Base-by-base conservation (phyloP, 2,797 vertebrate species). In the Urosaurus nigricauda region DNA sequence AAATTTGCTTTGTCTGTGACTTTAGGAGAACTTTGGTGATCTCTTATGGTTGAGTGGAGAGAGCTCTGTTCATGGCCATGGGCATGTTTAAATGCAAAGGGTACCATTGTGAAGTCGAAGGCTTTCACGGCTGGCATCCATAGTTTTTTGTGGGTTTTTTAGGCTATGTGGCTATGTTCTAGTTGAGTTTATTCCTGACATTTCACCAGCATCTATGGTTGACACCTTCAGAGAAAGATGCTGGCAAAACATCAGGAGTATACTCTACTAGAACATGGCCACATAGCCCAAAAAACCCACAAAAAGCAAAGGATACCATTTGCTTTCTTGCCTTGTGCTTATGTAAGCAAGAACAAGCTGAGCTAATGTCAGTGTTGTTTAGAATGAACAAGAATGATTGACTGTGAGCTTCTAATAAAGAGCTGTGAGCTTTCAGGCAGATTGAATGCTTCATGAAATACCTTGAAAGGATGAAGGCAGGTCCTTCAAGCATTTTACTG, bases 321-420 rank as follows among this genome's bases (percentile, higher is more conserved):
- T 58, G 26, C 12, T 51, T 17, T 70, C 87, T 90, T 89, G 91
- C 65, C 75, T 87, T 89, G 53, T 92, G 74, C 75, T 29, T 85
- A 73, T 85, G 89, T 93, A 77, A 91, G 16, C 71, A 60, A 87
- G 83, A n/a, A 87, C 79, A 78, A 56, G 74, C 87, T 84, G 43
- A 75, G 60, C 74, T 91, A 68, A 89, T 94, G 93, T 93, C 53
- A 35, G 68, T 81, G 91, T 63, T 90, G 0, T 86, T 88, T 83
- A 89, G 26, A 82, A 77, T 63, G 90, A 68, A 58, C 84, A 32
- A 73, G 86, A 91, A 91, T 89, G 43, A 60, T 21, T 87, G 65
- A 86, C 90, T 93, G 60, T 73, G 60, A 29, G 6, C n/a, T 13
- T 65, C 75, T 87, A 89, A 89, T 90, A 32, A 81, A 16, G 85